Base-by-base conservation (phyloP, 2,888 invertebrate species). In the Dynastes grantii region DNA sequence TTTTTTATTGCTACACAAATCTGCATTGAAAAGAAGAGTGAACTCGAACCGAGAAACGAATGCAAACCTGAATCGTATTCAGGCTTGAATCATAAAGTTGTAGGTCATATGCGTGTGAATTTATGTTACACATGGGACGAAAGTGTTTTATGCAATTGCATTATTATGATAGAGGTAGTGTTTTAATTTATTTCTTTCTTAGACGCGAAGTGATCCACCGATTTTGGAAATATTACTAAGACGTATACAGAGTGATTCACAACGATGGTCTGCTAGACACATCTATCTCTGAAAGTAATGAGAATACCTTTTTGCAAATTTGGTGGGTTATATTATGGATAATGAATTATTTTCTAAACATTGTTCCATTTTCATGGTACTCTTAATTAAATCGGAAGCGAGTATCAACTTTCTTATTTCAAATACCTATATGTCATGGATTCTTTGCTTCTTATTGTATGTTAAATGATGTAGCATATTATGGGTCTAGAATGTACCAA, bases 1-100 rank as follows among this genome's bases (percentile, higher is more conserved):
- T 64, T 64, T 64, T 5, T 64, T 64, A 64, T 64, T 13, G 64
- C 29, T 1, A 64, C 29, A 4, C 3, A 13, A 64, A 64, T 64
- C 32, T 29, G n/a, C 32, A 32, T 64, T 29, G 64, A 37, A 64
- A 64, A 27, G 63, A 32, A 32, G 13, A 64, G 32, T 29, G 45
- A 45, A 45, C 9, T 37, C 32, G 13, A 11, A 63, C 5, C 53
- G 53, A 53, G 53, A 29, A 63, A 63, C 29, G 63, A 63, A 63
- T 63, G 22, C 27, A 27, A 63, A 63, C 13, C 27, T 32, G 64
- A 13, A 32, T n/a, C 37, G 37, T 29, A 32, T 64, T 64, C 13
- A 32, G 1, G 64, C 6, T 37, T 64, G 45, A 45, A 11, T 45
- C 45, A 45, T 45, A 45, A 64, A 32, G 29, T 32, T 64, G 64